A percentile compares a stretch with the other conserved stretches of the same genome.
Conservation (phyloP, 1,140 invertebrate genomes). For the Drosophila pachea region DNA sequence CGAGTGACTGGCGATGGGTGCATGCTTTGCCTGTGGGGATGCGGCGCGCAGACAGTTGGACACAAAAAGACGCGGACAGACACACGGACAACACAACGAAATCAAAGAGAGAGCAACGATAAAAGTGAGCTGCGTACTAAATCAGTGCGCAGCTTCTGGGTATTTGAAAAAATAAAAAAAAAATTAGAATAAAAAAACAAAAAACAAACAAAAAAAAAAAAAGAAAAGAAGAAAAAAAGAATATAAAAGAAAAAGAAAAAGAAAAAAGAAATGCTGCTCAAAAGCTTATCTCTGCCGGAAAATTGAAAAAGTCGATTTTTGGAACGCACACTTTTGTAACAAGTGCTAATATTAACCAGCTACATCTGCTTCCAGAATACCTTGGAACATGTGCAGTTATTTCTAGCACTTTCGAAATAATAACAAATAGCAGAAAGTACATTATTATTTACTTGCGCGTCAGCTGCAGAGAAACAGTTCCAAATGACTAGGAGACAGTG, state of each 20-base stretch:
- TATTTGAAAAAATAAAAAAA: slow-evolving; percentile 11
- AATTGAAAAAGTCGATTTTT: not conserved
- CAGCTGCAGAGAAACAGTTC: not conserved
- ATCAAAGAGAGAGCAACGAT: slow-evolving; percentile 10
- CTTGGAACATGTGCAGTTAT: not conserved
- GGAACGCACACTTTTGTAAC: not conserved
- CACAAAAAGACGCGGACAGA: not conserved
- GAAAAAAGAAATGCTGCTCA: slow-evolving; percentile 6
- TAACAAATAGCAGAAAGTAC: too few species aligned
- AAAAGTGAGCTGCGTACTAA: slow-evolving; percentile 19
- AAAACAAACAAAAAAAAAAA: slow-evolving; percentile 7
- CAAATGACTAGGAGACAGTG: slow-evolving; percentile 5
- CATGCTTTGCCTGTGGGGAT: slow-evolving; percentile 40
- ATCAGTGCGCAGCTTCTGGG: slow-evolving; percentile 28
- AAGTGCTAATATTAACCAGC: slow-evolving; percentile 5
- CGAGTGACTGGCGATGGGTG: slow-evolving; percentile 24
- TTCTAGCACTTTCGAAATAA: not conserved
- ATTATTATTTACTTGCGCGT: not conserved
- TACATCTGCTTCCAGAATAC: slow-evolving; percentile 45
- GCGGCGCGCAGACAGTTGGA: slow-evolving; percentile 12
- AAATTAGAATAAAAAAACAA: slow-evolving; percentile 7
- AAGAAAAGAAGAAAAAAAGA: too few species aligned
- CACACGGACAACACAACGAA: slow-evolving; percentile 1
- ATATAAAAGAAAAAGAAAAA: slow-evolving; percentile 15
- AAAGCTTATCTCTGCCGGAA: slow-evolving; percentile 12